These are phyloP conservation scores for Dendroctonus valens DNA, from an alignment of 1,140 invertebrate species.

Conservation along the genomic window DNA sequence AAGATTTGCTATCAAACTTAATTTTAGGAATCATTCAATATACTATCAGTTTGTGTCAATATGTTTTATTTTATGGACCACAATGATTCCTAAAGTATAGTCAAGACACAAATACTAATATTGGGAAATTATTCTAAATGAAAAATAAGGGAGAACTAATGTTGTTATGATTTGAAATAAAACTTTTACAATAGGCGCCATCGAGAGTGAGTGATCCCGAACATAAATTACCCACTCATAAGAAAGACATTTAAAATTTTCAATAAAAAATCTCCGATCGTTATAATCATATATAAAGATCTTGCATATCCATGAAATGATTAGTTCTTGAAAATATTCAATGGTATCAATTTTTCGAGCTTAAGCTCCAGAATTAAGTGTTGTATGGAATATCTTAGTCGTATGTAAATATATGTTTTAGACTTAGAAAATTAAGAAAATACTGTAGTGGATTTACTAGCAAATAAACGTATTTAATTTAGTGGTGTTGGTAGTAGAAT, in stretches of 20 bases:
- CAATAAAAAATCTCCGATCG: not conserved
- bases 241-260: not conserved
- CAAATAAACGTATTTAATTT: slow-evolving; percentile 45
- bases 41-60: no score
- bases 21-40: no score
- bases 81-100: no score
- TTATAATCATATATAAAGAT: not conserved
- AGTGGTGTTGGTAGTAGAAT: not conserved
- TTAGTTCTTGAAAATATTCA: not conserved
- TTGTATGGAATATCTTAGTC: slow-evolving; percentile 41
- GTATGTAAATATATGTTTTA: slow-evolving; percentile 48
- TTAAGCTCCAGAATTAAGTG: slow-evolving; percentile 32
- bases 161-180: no score
- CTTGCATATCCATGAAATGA: not conserved
- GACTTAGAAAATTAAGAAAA: slow-evolving; percentile 36
- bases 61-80: no score
- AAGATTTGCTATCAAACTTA: no score
- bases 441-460: slow-evolving; percentile 42
- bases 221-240: not conserved
- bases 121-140: no score
- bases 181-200: no score
- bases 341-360: slow-evolving; percentile 5
- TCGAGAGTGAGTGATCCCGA: not conserved
- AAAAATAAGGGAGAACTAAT: no score
- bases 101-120: no score